phyloP scores from a whole-genome alignment of 2,797 vertebrate genomes.

The Balearica regulorum region DNA sequence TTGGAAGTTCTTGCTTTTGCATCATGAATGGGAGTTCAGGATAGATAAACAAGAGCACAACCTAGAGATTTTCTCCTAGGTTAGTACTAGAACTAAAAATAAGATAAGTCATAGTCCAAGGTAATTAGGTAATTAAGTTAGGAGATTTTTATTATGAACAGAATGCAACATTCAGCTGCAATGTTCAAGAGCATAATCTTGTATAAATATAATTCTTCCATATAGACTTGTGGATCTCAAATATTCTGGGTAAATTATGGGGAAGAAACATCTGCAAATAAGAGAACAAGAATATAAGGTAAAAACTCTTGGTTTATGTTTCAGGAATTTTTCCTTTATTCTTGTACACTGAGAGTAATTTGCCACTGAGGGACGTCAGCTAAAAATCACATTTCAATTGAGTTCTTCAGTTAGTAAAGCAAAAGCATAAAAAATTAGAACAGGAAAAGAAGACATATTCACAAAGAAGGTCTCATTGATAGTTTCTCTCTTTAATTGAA shows the following conservation, averaged over 20 bases:
- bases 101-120: neutral
- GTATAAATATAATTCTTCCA: neutral
- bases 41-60: neutral
- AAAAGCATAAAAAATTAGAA: neutral
- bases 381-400: neutral
- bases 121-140: neutral
- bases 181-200: neutral
- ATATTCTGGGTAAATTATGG: neutral
- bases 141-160: neutral
- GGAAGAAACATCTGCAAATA: neutral
- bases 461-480: neutral
- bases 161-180: neutral
- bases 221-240: neutral
- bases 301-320: neutral
- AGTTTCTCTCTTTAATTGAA: neutral
- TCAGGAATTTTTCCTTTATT: neutral
- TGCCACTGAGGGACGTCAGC: neutral
- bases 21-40: neutral
- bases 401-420: neutral
- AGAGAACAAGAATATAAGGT: neutral
- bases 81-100: neutral
- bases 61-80: neutral
- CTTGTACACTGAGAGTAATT: neutral
- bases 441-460: neutral
- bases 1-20: neutral